Evolutionary conservation across 2,797 vertebrate genomes (phyloP), one percentile per base, ranked within the genome.

Genomic region (Coregonus suidteri): DNA sequence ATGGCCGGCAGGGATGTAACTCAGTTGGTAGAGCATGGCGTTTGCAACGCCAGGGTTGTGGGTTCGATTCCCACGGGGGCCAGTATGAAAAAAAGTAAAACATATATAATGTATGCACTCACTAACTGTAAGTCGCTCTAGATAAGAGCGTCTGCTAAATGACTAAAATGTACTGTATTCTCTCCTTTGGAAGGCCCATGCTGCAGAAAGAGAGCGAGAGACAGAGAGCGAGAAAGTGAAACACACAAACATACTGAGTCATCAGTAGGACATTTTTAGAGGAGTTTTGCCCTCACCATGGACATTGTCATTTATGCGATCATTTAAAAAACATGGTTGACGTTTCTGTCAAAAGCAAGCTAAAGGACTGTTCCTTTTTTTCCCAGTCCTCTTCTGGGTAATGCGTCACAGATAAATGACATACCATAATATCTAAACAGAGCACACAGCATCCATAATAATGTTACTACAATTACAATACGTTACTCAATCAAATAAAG

Each of bases 241-340:
- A n/a, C 3, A n/a, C 13, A 25, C 6, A 6, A 6, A 91, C 88
- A 91, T 83, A 79, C 87, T 91, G 90, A 92, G 81, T 92, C 91
- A 91, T 25, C 75, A 83, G 73, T 81, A 83, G 88, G 88, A 90
- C 89, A 89, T 91, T 86, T 9, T 47, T 47, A 9, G 41, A 47
- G 91, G 85, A 62, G 87, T 87, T 83, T 73, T 85, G 85, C 90
- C 90, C 90, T 90, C 81, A 81, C 88, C 89, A 87, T 59, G 3
- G 74, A 35, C 41, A 47, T 47, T 11, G 68, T 71, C 75, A 86
- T 91, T 92, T 91, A 90, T 86, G 87, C 87, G 87, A 90, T 90
- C 82, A 79, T 69, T 41, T 25, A 3, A 7, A 64, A 64, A 64
- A n/a, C 9, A 56, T 47, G 41, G 41, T 47, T 13, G 41, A 47